phyloP scores from a whole-genome alignment of 2,113 vertebrate species.

The Balaeniceps rex region DNA sequence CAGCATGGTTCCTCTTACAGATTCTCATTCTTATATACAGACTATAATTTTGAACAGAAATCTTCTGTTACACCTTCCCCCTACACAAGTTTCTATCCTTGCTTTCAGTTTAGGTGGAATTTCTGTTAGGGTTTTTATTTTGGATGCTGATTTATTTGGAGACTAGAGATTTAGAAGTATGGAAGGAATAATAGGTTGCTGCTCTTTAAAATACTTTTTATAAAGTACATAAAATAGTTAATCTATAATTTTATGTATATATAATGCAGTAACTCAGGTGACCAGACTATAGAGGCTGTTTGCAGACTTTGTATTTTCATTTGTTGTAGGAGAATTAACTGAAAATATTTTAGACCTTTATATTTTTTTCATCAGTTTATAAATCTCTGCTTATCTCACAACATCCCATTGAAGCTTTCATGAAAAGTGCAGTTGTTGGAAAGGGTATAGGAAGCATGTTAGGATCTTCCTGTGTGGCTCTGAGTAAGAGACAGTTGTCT shows the following conservation, averaged over 20 bases:
- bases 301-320: background rate
- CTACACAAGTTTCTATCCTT: background rate
- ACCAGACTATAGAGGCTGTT: background rate
- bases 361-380: background rate
- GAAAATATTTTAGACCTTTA: background rate
- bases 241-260: background rate
- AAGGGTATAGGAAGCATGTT: background rate
- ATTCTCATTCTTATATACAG: background rate
- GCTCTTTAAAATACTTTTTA: background rate
- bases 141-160: background rate
- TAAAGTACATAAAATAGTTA: background rate
- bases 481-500: background rate
- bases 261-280: background rate
- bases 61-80: background rate
- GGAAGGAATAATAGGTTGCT: background rate
- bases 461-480: background rate
- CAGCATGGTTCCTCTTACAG: background rate
- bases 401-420: background rate
- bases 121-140: background rate
- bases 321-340: background rate
- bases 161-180: background rate
- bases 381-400: background rate
- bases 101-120: background rate
- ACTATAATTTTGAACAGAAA: background rate
- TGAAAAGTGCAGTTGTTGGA: background rate